A percentile compares a stretch with the other conserved stretches of the same genome.
Conservation (phyloP, 2,888 invertebrate species). For the Psococerastis gibbosa region DNA sequence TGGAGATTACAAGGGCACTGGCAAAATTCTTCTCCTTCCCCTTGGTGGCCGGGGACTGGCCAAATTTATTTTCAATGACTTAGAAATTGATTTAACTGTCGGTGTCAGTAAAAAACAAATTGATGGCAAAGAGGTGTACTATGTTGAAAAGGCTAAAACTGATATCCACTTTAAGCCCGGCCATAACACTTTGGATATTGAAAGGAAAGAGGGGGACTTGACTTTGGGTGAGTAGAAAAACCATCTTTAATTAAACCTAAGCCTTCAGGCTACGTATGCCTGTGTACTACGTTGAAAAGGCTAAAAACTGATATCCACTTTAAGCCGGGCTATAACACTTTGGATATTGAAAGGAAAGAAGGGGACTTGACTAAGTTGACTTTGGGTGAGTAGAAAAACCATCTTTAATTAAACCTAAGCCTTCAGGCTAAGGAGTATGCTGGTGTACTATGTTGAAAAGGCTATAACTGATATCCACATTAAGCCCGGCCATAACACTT, state of each 20-base stretch:
- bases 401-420: no score
- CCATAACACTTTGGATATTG: background rate
- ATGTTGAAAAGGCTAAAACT: background rate
- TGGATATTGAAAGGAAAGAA: background rate
- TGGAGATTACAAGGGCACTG: background rate
- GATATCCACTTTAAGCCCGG: background rate
- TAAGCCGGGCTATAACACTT: background rate
- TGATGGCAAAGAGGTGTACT: background rate
- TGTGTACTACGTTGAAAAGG: background rate
- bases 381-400: background rate
- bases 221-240: background rate
- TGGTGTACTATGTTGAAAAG: background rate
- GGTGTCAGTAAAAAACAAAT: background rate
- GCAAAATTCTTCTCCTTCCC: conserved; percentile 1
- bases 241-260: no score
- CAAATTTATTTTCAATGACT: conserved; percentile 1
- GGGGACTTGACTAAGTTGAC: background rate
- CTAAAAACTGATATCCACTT: background rate
- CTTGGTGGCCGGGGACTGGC: background rate
- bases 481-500: background rate
- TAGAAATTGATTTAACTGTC: background rate
- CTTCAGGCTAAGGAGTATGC: no score
- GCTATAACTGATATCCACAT: background rate
- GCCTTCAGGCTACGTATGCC: no score
- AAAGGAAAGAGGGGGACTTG: background rate